Evolutionary conservation across 2,113 vertebrate species (phyloP).

Genomic region (Vidua chalybeata): DNA sequence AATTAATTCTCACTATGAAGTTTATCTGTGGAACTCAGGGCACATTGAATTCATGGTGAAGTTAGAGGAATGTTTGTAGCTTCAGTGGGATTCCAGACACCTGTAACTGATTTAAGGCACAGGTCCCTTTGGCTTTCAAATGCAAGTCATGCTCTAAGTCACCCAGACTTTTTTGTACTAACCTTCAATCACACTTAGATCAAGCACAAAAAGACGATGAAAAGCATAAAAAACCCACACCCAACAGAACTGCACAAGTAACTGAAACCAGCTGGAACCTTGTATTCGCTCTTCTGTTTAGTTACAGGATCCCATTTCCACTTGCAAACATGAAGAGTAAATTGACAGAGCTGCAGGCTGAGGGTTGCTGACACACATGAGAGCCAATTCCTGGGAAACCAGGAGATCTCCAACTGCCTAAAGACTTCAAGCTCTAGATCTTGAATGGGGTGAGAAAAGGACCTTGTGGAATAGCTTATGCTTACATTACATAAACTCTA

Average conservation of each 20-base stretch:
- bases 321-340: neutral
- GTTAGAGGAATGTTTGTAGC: neutral
- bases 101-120: neutral
- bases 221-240: neutral
- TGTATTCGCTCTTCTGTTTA: neutral
- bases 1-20: neutral
- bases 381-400: neutral
- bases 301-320: neutral
- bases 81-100: neutral
- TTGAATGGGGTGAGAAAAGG: neutral
- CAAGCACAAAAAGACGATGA: neutral
- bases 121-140: neutral
- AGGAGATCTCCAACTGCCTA: neutral
- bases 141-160: neutral
- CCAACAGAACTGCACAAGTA: neutral
- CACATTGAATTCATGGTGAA: neutral
- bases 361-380: neutral
- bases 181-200: neutral
- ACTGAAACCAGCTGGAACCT: neutral
- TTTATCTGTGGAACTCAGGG: neutral
- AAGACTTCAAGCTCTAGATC: neutral
- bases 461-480: neutral
- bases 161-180: neutral
- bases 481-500: neutral
- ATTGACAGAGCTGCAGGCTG: neutral